Evolutionary conservation across 2,888 invertebrate genomes (phyloP).

Genomic region (Diloba caeruleocephala): DNA sequence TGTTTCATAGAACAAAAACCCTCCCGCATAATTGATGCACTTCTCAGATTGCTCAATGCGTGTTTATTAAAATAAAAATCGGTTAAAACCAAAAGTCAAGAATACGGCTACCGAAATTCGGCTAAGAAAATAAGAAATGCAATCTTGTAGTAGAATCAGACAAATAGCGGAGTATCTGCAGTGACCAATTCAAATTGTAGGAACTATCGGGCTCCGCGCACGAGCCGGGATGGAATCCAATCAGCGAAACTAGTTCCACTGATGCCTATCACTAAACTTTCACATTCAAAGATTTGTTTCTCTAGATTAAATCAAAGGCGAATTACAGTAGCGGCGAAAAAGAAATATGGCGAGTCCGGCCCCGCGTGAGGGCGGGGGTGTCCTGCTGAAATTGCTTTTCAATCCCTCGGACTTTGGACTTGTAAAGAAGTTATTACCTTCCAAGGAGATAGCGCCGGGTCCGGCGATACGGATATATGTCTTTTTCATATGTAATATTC

Average conservation of each 20-base stretch:
- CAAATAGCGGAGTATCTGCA: slow-evolving; percentile 81
- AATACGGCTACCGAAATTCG: slow-evolving; percentile 63
- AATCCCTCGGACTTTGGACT: slow-evolving; percentile 90
- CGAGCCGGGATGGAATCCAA: slow-evolving; percentile 81
- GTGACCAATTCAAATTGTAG: slow-evolving; percentile 82
- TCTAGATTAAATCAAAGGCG: slow-evolving; percentile 89
- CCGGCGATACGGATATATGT: slow-evolving; percentile 89
- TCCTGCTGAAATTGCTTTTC: slow-evolving; percentile 90
- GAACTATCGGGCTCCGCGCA: slow-evolving; percentile 71
- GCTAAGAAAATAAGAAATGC: slow-evolving; percentile 81
- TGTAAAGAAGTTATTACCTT: slow-evolving; percentile 90
- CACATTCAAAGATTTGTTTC: slow-evolving; percentile 90
- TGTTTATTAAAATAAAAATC: slow-evolving; percentile 23
- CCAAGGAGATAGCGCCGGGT: slow-evolving; percentile 88
- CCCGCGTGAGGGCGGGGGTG: slow-evolving; percentile 85
- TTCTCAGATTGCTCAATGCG: slow-evolving; percentile 6
- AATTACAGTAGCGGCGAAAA: slow-evolving; percentile 89
- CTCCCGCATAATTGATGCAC: slow-evolving; percentile 18
- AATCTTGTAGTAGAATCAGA: slow-evolving; percentile 85
- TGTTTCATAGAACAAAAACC: slow-evolving; percentile 26
- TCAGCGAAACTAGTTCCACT: slow-evolving; percentile 86
- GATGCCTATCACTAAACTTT: slow-evolving; percentile 88
- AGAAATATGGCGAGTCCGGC: slow-evolving; percentile 88
- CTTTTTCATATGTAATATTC: slow-evolving; percentile 90
- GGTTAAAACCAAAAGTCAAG: slow-evolving; percentile 41